Evolutionary conservation across 2,888 invertebrate species (phyloP), one percentile per base, ranked within the genome.

Genomic region (Papilio protenor): DNA sequence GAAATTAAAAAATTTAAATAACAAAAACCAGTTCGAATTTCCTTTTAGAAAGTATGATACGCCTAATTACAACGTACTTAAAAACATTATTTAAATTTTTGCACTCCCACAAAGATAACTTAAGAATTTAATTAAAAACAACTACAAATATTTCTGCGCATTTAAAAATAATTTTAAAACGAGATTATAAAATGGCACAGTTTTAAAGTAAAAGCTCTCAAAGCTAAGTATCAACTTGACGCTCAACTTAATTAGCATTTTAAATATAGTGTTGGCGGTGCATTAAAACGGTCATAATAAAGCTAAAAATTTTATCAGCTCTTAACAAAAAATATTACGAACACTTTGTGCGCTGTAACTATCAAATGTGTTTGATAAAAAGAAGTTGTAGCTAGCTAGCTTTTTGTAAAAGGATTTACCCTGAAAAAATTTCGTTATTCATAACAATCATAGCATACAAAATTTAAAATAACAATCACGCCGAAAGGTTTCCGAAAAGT

Each of bases 121-220:
- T 27, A 2, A 49, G 27, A 14, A 23, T 27, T 64, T 27, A 27
- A 47, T 74, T 49, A 45, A 57, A 45, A 74, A 27, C n/a, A 66
- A 66, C 66, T 69, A 40, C n/a, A 49, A 59, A 64, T 23, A 45
- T 59, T 71, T 74, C 14, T 49, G 21, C 33, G 33, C 49, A 49
- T 23, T 77, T 61, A 70, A 77, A 77, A 77, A 77, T 64, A 45
- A 71, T 61, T 75, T 75, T 21, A 40, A 52, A 77, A 74, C 55
- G 27, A 74, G 33, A 74, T 70, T 74, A 77, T 73, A 77, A 77
- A 73, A 59, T 74, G 74, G 73, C 61, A 69, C 77, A 77, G 71
- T 71, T 70, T 77, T 70, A 49, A 74, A 74, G 66, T 59, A 70
- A 77, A 77, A 64, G 66, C 74, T 70, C 73, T 77, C 74, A 47